Evolutionary conservation across 2,113 vertebrate species (phyloP).

Genomic region (Ramphastos sulfuratus): DNA sequence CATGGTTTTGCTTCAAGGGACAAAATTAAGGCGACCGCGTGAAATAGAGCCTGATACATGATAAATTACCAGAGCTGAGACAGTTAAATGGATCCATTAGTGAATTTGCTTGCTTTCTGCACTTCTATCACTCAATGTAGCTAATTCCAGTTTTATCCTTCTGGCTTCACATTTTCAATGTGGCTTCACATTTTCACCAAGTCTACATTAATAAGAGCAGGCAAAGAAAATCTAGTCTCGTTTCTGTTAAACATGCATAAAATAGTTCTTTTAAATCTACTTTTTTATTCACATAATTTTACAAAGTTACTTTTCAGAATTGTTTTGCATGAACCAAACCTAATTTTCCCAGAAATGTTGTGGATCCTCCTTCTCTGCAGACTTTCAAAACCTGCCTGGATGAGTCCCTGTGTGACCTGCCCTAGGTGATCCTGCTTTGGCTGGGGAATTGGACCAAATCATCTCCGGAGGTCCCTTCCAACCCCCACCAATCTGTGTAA

Average conservation of each 20-base stretch:
- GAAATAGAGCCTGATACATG: not conserved
- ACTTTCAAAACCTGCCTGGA: too few relatives aligned
- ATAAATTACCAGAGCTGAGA: not conserved
- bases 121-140: not conserved
- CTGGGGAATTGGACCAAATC: too few relatives aligned
- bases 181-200: not conserved
- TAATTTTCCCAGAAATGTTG: not conserved
- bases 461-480: too few relatives aligned
- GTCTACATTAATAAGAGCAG: not conserved
- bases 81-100: not conserved
- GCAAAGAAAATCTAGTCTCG: not conserved
- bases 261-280: not conserved
- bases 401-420: too few relatives aligned
- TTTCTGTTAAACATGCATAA: not conserved
- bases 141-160: not conserved
- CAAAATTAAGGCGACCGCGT: not conserved
- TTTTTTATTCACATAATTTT: not conserved
- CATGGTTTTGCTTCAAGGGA: not conserved
- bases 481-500: not conserved
- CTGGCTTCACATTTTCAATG: not conserved
- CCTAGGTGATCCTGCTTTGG: too few relatives aligned
- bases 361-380: too few relatives aligned
- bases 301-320: not conserved
- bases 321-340: not conserved
- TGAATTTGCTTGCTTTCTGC: not conserved